Evolutionary conservation across 2,797 vertebrate genomes (phyloP).

Genomic region (Thripadectes ignobilis): DNA sequence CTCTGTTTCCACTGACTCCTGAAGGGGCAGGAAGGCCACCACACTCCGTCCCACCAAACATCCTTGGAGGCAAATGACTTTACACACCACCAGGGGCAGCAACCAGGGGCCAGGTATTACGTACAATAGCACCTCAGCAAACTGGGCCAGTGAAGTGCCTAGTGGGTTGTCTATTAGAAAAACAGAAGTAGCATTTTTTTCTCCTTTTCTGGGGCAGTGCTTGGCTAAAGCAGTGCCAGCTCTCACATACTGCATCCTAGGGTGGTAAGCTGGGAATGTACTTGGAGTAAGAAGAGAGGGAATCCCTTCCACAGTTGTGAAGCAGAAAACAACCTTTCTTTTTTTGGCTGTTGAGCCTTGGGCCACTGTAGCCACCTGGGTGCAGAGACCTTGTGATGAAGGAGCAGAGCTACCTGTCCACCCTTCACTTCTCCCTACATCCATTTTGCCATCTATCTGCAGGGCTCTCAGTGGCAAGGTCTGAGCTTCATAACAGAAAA

Average conservation of each 20-base stretch:
- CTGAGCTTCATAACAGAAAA: neutral
- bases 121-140: neutral
- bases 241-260: neutral
- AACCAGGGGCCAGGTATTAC: neutral
- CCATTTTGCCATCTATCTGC: neutral
- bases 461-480: neutral
- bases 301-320: neutral
- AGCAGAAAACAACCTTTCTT: neutral
- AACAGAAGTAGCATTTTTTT: neutral
- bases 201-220: neutral
- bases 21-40: neutral
- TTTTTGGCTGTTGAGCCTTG: neutral
- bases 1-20: neutral
- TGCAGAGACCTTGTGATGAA: neutral
- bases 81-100: neutral
- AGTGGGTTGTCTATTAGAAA: neutral
- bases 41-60: neutral
- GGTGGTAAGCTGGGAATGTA: neutral
- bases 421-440: fast-evolving
- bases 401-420: neutral
- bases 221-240: neutral
- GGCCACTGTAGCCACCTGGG: fast-evolving
- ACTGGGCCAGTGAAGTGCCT: neutral
- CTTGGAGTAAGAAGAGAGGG: neutral
- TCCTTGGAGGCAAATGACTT: neutral